phyloP scores from a whole-genome alignment of 1,140 invertebrate species.

The Panulirus ornatus region DNA sequence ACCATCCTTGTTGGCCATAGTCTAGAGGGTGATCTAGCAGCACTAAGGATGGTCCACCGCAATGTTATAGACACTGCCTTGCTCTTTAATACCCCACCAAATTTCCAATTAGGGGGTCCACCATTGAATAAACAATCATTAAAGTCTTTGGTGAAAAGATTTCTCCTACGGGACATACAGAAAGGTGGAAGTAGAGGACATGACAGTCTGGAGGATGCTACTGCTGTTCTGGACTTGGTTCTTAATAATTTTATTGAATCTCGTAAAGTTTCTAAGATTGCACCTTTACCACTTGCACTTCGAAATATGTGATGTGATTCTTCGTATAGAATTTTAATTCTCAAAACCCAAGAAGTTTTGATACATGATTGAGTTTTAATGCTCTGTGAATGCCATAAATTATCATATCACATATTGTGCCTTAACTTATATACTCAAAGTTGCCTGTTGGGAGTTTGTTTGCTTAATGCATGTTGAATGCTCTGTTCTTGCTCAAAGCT shows the following conservation, averaged over 20 bases:
- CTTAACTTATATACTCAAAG: conserved; percentile 5
- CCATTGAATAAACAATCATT: conserved; percentile 88
- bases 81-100: conserved; percentile 82
- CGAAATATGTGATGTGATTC: conserved; percentile 48
- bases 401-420: conserved; percentile 14
- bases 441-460: neutral
- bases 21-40: conserved; percentile 82
- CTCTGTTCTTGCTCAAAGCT: conserved; percentile 5
- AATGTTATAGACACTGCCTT: conserved; percentile 95
- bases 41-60: conserved; percentile 87
- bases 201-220: conserved; percentile 93
- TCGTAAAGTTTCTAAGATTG: conserved; percentile 52
- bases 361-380: neutral
- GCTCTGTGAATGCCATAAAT: neutral
- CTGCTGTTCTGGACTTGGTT: conserved; percentile 90
- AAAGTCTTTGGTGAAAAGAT: conserved; percentile 84
- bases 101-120: conserved; percentile 86
- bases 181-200: conserved; percentile 83
- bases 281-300: conserved; percentile 59
- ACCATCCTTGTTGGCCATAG: conserved; percentile 83
- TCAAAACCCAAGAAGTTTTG: neutral
- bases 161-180: conserved; percentile 89
- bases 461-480: conserved; percentile 10
- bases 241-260: conserved; percentile 77
- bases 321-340: too few species aligned